These are phyloP conservation scores for Acromyrmex echinatior DNA, from an alignment of 1,140 invertebrate genomes.

Conservation along the genomic window DNA sequence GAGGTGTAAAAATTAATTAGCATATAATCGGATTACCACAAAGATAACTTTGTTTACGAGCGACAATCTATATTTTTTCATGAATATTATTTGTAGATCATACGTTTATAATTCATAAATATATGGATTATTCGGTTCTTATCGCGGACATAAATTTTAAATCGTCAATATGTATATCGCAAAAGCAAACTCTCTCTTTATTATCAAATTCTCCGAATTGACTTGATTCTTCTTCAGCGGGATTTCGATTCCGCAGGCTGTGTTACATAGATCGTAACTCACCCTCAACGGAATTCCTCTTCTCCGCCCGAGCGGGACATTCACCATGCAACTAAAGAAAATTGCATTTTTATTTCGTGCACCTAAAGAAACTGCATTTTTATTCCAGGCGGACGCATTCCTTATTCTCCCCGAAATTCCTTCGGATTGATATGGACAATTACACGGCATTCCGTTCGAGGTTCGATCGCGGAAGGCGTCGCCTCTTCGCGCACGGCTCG, in stretches of 20 bases:
- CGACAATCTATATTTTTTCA: neutral
- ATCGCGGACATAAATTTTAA: slow-evolving; percentile 10
- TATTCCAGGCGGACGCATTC: neutral
- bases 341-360: slow-evolving; percentile 9
- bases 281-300: neutral
- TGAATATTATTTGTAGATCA: slow-evolving; percentile 7
- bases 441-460: neutral
- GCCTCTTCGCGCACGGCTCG: slow-evolving; percentile 14
- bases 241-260: neutral
- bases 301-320: neutral
- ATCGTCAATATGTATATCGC: neutral
- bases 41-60: neutral
- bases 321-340: neutral
- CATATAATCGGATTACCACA: neutral
- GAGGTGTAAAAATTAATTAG: neutral
- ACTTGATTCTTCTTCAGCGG: slow-evolving; percentile 3
- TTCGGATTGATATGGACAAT: slow-evolving; percentile 14
- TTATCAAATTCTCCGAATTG: neutral
- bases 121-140: slow-evolving; percentile 5
- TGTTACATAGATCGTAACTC: neutral
- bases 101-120: slow-evolving; percentile 20
- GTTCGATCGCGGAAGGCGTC: slow-evolving; percentile 31
- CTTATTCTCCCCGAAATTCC: slow-evolving; percentile 7
- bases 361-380: neutral
- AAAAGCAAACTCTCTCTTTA: neutral